Conservation (phyloP, 2,888 invertebrate species). For the Choreutis nemorana region DNA sequence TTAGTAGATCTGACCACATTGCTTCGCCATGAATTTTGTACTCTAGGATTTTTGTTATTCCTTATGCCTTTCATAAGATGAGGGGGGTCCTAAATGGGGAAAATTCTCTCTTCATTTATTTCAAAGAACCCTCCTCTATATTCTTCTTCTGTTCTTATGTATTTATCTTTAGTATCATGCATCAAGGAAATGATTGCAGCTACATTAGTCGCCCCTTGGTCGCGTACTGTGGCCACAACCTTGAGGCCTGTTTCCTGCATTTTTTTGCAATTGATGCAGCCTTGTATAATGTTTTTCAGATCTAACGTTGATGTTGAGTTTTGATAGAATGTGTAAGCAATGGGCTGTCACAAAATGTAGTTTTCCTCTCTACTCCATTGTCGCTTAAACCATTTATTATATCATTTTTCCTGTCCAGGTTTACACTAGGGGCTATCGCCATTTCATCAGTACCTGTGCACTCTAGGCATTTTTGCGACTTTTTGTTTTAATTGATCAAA, state of each 20-base stretch:
- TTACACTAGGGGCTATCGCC: neutral
- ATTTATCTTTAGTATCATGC: neutral
- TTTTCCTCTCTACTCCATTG: neutral
- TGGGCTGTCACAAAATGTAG: neutral
- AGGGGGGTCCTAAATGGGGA: neutral
- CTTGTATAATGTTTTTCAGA: neutral
- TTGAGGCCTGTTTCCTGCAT: neutral
- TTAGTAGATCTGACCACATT: neutral
- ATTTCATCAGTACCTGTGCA: too few relatives aligned
- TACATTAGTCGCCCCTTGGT: too few relatives aligned
- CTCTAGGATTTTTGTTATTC: neutral
- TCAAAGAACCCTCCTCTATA: neutral
- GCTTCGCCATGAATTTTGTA: too few relatives aligned
- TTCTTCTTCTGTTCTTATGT: neutral
- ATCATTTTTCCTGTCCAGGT: neutral
- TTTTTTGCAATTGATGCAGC: neutral
- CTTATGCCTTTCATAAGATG: neutral
- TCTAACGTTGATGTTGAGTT: neutral
- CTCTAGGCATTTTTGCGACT: too few relatives aligned
- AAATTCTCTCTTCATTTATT: neutral
- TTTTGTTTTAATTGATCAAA: conserved; percentile 3
- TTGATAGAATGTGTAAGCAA: neutral
- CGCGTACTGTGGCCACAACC: neutral
- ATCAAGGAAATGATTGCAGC: neutral
- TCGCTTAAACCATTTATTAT: neutral